These are phyloP conservation scores for Ictalurus furcatus DNA, from an alignment of 2,113 vertebrate genomes.

Conservation along the genomic window DNA sequence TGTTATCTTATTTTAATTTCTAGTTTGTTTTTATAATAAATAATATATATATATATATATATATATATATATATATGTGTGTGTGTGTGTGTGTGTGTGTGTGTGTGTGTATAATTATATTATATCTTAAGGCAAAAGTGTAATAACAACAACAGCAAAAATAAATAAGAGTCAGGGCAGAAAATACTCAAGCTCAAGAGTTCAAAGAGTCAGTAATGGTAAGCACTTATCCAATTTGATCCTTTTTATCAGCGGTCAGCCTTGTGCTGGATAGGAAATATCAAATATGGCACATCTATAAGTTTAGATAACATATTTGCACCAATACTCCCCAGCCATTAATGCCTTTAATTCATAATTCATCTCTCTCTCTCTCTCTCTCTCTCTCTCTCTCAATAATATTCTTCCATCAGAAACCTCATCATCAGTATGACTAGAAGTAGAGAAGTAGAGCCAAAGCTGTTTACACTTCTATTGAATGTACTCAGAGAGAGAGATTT, in stretches of 20 bases:
- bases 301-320: neutral
- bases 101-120: too few species aligned
- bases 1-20: neutral
- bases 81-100: too few species aligned
- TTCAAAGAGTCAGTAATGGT: neutral
- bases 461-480: neutral
- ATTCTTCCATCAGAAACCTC: neutral
- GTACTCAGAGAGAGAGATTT: neutral
- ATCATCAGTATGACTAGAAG: neutral
- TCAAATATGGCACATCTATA: neutral
- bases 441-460: neutral
- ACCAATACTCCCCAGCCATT: neutral
- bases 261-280: neutral
- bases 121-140: too few species aligned
- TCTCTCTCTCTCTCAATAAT: neutral
- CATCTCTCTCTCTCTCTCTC: neutral
- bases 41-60: too few species aligned
- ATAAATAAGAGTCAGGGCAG: too few species aligned
- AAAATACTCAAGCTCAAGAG: too few species aligned
- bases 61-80: too few species aligned
- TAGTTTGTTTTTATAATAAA: too few species aligned
- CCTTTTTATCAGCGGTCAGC: neutral
- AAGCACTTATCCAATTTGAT: neutral
- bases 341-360: neutral
- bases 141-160: too few species aligned